These are phyloP conservation scores for Amblyjoppa proteus DNA, from an alignment of 2,888 invertebrate genomes.

Conservation along the genomic window DNA sequence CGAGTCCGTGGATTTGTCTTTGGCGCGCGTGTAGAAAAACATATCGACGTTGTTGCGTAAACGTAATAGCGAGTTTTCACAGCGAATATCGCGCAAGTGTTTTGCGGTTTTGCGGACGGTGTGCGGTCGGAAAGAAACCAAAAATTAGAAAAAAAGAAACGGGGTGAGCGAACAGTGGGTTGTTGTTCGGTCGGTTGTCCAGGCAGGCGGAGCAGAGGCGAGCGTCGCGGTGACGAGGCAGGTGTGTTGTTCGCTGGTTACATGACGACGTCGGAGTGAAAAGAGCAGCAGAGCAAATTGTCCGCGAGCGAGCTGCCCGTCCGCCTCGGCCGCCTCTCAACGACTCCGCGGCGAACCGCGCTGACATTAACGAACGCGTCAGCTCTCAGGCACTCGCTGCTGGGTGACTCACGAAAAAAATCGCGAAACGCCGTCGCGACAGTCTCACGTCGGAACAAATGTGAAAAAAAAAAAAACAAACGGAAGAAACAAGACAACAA, in stretches of 20 bases:
- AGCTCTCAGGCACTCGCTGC: slow-evolving; percentile 3
- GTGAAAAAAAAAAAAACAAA: slow-evolving; percentile 17
- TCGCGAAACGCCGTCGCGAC: slow-evolving; percentile 19
- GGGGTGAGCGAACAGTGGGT: not conserved
- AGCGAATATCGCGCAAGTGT: not conserved
- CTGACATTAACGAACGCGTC: not conserved
- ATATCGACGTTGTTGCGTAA: not conserved
- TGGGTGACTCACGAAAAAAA: slow-evolving; percentile 48
- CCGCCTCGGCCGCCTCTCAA: not conserved
- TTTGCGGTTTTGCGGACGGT: too few species aligned
- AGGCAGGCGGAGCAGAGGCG: not conserved
- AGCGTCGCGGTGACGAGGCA: not conserved
- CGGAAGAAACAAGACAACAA: slow-evolving; percentile 37
- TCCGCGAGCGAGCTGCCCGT: not conserved
- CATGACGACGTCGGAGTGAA: not conserved
- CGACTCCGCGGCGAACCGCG: not conserved
- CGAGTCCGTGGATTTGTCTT: not conserved
- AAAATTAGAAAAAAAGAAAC: not conserved
- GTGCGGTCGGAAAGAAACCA: too few species aligned
- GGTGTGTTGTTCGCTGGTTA: not conserved
- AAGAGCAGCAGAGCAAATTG: not conserved
- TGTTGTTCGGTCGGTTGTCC: not conserved
- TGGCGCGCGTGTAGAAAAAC: not conserved
- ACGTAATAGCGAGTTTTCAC: not conserved
- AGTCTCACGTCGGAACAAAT: not conserved